phyloP scores from a whole-genome alignment of 2,797 vertebrate genomes.

The Tangara arthus region DNA sequence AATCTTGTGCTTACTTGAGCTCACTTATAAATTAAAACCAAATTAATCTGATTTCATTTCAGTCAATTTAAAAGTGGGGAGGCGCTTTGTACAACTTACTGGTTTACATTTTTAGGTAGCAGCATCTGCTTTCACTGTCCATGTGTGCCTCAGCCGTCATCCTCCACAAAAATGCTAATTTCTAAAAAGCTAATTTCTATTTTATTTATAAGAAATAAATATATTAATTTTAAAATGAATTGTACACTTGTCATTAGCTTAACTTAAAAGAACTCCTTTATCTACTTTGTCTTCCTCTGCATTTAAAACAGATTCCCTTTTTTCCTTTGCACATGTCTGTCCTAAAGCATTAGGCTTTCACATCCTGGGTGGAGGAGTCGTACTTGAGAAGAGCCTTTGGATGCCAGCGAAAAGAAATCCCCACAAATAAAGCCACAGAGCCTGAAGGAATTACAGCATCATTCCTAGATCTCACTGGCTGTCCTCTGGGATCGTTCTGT shows the following conservation, averaged over 20 bases:
- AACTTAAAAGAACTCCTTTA: background rate
- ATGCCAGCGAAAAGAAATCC: background rate
- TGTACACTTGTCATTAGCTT: background rate
- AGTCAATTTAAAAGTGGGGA: background rate
- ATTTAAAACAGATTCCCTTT: background rate
- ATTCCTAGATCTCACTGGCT: background rate
- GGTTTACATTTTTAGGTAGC: background rate
- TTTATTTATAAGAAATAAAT: background rate
- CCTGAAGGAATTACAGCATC: background rate
- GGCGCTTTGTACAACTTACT: background rate
- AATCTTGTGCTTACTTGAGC: background rate
- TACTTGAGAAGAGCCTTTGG: background rate
- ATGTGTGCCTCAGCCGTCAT: background rate
- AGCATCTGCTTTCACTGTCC: background rate
- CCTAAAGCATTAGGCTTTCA: background rate
- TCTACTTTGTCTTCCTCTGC: background rate
- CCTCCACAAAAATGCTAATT: background rate
- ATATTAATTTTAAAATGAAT: background rate
- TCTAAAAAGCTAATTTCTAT: background rate
- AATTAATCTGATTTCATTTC: background rate
- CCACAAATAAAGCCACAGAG: background rate
- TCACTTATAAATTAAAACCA: background rate
- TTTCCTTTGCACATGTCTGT: background rate
- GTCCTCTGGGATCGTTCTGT: background rate
- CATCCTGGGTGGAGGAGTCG: background rate